Evolutionary conservation across 2,113 vertebrate genomes (phyloP).

Genomic region (Dicerorhinus sumatrensis): DNA sequence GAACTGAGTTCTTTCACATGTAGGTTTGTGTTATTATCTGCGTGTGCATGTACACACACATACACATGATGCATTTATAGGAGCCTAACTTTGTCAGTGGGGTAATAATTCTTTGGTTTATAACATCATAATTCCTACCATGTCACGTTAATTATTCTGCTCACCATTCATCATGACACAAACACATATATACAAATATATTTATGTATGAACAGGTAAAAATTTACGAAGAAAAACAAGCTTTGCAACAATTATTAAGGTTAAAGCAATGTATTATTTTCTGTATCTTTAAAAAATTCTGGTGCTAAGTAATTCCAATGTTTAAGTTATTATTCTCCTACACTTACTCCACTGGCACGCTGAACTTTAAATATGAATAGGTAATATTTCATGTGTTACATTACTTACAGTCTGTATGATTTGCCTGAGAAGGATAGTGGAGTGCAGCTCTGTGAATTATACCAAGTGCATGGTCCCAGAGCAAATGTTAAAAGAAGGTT

Average conservation of each 20-base stretch:
- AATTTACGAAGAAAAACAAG: background rate
- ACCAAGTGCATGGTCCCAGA: background rate
- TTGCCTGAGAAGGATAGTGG: background rate
- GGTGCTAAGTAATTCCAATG: background rate
- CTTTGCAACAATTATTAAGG: background rate
- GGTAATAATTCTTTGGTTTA: background rate
- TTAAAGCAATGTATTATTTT: conserved; percentile 1
- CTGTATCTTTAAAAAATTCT: background rate
- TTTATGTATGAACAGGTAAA: background rate
- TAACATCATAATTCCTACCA: background rate
- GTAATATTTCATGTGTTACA: background rate
- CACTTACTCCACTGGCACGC: background rate
- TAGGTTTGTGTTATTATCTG: background rate
- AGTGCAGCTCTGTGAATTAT: background rate
- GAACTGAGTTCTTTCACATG: background rate
- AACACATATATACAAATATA: background rate
- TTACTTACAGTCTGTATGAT: background rate
- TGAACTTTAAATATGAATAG: background rate
- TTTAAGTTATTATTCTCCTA: conserved; percentile 1
- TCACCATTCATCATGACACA: background rate
- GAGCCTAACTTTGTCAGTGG: background rate
- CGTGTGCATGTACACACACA: rapidly evolving
- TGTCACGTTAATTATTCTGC: background rate
- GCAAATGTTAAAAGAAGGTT: background rate
- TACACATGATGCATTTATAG: background rate